Evolutionary conservation across 2,113 vertebrate species (phyloP).

Genomic region (Eupsittula cactorum): DNA sequence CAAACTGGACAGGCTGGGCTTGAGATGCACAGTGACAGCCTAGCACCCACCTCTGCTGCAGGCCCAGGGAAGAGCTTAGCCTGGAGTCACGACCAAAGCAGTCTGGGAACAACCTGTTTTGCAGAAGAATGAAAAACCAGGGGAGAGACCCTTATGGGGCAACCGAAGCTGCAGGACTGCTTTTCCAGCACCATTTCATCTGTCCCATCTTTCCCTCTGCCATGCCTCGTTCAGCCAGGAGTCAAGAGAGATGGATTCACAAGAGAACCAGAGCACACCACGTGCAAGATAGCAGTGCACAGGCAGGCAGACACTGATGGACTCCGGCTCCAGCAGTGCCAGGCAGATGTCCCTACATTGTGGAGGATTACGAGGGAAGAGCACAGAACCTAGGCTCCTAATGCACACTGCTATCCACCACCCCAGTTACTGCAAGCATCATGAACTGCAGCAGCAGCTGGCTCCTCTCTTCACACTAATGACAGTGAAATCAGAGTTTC

Average conservation of each 20-base stretch:
- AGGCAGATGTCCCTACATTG: not conserved
- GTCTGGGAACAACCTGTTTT: not conserved
- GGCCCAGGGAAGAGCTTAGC: not conserved
- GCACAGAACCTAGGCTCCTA: not conserved
- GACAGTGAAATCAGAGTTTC: not conserved
- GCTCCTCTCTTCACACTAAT: not conserved
- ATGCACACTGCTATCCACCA: not conserved
- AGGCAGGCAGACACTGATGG: not conserved
- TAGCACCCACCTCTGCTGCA: not conserved
- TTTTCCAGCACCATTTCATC: not conserved
- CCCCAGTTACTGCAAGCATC: not conserved
- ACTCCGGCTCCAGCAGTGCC: not conserved
- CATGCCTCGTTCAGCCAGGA: not conserved
- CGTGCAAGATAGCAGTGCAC: accelerated
- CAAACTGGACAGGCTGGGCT: not conserved
- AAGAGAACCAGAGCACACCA: not conserved
- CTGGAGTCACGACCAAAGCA: not conserved
- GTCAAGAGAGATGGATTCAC: not conserved
- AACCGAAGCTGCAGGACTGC: not conserved
- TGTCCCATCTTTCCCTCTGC: not conserved
- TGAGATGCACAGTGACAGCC: not conserved
- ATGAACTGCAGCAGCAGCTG: not conserved
- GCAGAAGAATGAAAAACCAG: not conserved
- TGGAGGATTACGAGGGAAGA: not conserved
- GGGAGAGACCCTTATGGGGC: not conserved